Base-by-base conservation (phyloP, 2,113 vertebrate genomes). In the Suricata suricatta region DNA sequence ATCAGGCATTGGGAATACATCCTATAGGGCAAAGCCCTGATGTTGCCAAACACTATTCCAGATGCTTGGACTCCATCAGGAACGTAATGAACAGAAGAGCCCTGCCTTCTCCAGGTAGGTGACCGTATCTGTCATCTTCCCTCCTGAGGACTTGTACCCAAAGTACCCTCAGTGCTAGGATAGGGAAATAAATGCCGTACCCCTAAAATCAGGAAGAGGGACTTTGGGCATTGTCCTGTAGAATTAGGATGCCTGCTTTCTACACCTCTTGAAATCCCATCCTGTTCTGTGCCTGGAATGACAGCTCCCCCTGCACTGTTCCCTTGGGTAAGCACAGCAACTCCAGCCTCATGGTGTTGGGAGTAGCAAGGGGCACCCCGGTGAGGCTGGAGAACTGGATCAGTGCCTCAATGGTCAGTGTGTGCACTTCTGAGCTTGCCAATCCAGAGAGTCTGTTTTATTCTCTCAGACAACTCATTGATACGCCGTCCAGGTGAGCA, bases 401-500 rank as follows among this genome's bases (percentile, higher is more conserved):
- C 15, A 1, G 3, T 4, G 6, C 23, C 52, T 50, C 12, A 5
- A 27, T 7, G 25, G 23, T 14, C 10, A 29, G 23, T 14, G 1
- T 41, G 6, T 29, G 64, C 1, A 3, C 69, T 3, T 54, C 83
- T 27, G 90, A 68, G 66, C 41, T 64, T 16, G 5, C 83, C 95
- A 69, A 33, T 64, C 1, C 1, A 54, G 54, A 54, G 60, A 17
- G 9, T 21, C 31, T 41, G 31, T 25, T 80, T 90, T 84, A 14
- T 71, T 86, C 33, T 82, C 35, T 92, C 44, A 5, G 35, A 23
- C 3, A 74, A 69, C 63, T 35, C 41, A 7, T 33, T 16, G 47
- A 77, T 44, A 47, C 35, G 68, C 60, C 91, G 96, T 41, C 57
- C 79, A 94, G 91, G 35, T 86, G 54, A 85, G 83, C 21, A 57